phyloP scores from a whole-genome alignment of 2,888 invertebrate species.

The Mesoligia furuncula region DNA sequence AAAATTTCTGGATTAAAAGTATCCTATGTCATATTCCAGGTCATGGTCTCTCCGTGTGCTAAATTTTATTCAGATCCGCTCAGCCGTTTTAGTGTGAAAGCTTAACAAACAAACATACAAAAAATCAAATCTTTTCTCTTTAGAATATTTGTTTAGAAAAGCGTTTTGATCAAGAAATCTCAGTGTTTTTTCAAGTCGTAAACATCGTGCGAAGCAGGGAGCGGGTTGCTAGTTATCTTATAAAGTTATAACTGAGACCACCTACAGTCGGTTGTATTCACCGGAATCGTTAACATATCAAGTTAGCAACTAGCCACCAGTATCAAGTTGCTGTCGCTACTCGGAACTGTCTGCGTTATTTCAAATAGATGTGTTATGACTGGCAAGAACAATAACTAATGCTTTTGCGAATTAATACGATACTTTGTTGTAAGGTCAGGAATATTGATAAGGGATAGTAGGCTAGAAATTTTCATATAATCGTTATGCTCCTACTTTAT shows the following conservation, averaged over 20 bases:
- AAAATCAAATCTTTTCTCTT: not conserved
- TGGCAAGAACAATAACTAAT: slow-evolving; percentile 22
- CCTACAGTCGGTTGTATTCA: slow-evolving; percentile 47
- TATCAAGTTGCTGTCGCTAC: slow-evolving; percentile 48
- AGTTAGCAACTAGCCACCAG: slow-evolving; percentile 40
- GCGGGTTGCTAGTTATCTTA: not conserved
- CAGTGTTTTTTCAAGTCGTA: not conserved
- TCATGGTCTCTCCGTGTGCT: not conserved
- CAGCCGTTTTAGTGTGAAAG: not conserved
- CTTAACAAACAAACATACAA: not conserved
- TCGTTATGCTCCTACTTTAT: not conserved
- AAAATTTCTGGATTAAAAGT: not conserved
- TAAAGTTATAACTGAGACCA: slow-evolving; percentile 49
- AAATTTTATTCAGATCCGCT: not conserved
- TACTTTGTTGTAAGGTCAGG: slow-evolving; percentile 3
- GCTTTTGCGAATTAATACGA: slow-evolving; percentile 37
- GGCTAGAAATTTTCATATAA: not conserved
- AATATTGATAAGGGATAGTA: not conserved
- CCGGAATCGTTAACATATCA: slow-evolving; percentile 53
- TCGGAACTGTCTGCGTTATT: slow-evolving; percentile 34
- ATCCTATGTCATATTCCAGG: not conserved
- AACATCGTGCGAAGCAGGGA: not conserved
- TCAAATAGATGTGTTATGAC: slow-evolving; percentile 27
- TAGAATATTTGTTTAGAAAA: not conserved
- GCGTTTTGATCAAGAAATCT: not conserved